Evolutionary conservation across 2,113 vertebrate genomes (phyloP), one percentile per base, ranked within the genome.

Genomic region (Salvelinus alpinus): DNA sequence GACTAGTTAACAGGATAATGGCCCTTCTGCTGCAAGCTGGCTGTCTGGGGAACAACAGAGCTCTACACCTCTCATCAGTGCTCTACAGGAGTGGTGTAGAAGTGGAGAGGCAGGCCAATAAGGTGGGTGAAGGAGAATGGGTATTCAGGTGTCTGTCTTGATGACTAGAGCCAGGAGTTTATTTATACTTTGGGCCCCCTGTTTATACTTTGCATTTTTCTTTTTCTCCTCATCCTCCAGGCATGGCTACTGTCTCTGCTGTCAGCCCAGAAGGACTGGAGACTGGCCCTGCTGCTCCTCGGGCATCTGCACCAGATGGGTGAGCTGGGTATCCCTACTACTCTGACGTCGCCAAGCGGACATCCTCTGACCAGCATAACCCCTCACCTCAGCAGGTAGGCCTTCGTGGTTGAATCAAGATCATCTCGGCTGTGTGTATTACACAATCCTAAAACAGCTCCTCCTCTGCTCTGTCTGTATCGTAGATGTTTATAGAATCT

Each of bases 321-420:
- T 20, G 85, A 88, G 5, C 80, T 27, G 27, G 27, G 27, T 27
- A 29, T 64, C 93, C 89, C 4, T 95, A 95, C 76, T 95, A 95
- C 74, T 80, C 89, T 77, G 94, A 94, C 80, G 89, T 94, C 8
- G 94, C 92, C 7, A 78, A 82, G 66, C 92, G 93, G 83, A 94
- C 93, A 9, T 78, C 74, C 57, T 1, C 48, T 0, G 93, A 95
- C 78, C 88, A 86, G 3, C 83, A 84, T 0, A 84, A 85, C 16
- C 90, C 86, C 14, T 83, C 88, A 47, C 48, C 88, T 51, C 29
- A 91, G 51, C 94, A 95, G 92, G 94, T 95, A 70, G 64, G 0
- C 5, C 16, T 54, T 54, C 1, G 3, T 54, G 51, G 4, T 54
- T 54, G 51, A 54, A 18, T 18, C 16, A 18, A 54, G 14, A 54